Conservation (phyloP, 2,797 vertebrate genomes). For the Linurgus olivaceus region DNA sequence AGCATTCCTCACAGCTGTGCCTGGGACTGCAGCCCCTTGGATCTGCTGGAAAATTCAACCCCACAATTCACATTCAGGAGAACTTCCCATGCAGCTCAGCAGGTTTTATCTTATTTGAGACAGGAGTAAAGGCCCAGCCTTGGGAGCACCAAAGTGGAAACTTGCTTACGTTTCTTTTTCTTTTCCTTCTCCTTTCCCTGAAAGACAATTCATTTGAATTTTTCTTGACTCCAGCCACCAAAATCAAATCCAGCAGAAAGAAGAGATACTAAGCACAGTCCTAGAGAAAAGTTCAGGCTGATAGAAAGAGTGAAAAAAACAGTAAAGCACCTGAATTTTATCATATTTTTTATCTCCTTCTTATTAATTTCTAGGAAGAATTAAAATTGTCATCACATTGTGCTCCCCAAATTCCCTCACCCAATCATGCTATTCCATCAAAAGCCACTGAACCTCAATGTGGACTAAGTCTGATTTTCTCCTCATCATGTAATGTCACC, state of each 20-base stretch:
- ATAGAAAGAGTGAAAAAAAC: background rate
- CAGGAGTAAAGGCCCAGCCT: background rate
- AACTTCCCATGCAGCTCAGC: background rate
- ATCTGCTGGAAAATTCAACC: background rate
- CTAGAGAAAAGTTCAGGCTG: background rate
- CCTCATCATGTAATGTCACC: background rate
- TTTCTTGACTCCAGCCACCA: background rate
- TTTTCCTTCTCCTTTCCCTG: background rate
- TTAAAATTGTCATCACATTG: background rate
- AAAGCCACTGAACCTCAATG: background rate
- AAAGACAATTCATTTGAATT: background rate
- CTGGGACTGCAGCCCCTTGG: background rate
- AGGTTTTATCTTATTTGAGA: background rate
- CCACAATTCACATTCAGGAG: background rate
- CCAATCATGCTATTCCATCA: background rate
- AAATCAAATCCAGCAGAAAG: background rate
- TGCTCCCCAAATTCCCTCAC: background rate
- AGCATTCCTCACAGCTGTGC: background rate
- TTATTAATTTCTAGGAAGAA: background rate
- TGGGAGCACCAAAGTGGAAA: background rate
- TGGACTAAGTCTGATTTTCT: background rate
- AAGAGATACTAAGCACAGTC: accelerated
- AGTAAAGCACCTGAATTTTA: background rate
- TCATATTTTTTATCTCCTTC: background rate
- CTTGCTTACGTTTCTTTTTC: background rate